Percentiles rank a stretch among this genome's conserved stretches.
phyloP scores from a whole-genome alignment of 2,113 vertebrate genomes.

The Columba janthina region DNA sequence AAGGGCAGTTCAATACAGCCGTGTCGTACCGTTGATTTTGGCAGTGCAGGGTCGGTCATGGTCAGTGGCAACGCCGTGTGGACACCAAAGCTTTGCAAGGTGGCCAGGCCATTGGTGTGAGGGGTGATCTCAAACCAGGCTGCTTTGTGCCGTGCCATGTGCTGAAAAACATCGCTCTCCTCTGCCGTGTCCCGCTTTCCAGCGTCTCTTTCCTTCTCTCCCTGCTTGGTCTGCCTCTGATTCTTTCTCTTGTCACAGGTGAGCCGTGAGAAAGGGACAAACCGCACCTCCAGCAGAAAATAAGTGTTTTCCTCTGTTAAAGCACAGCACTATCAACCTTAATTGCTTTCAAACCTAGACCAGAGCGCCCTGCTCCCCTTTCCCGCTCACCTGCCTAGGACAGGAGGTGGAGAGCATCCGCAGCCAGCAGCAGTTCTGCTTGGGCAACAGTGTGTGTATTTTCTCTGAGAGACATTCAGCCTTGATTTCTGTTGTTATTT shows the following conservation, averaged over 20 bases:
- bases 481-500: not conserved
- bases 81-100: not conserved
- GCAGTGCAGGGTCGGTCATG: rapidly evolving
- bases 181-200: no score
- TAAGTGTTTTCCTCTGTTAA: no score
- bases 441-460: not conserved
- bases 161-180: not conserved
- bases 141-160: not conserved
- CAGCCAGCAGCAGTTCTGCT: not conserved
- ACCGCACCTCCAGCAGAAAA: not conserved
- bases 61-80: not conserved
- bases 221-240: not conserved
- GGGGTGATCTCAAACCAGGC: not conserved
- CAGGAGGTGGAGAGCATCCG: not conserved
- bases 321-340: not conserved
- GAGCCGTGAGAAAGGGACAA: not conserved
- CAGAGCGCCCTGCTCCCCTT: not conserved
- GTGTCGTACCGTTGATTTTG: not conserved
- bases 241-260: not conserved
- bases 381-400: not conserved
- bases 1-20: not conserved
- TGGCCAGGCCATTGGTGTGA: not conserved
- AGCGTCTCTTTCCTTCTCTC: not conserved
- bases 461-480: not conserved
- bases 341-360: not conserved